Evolutionary conservation across 2,797 vertebrate species (phyloP).

Genomic region (Dendrocincla fuliginosa): DNA sequence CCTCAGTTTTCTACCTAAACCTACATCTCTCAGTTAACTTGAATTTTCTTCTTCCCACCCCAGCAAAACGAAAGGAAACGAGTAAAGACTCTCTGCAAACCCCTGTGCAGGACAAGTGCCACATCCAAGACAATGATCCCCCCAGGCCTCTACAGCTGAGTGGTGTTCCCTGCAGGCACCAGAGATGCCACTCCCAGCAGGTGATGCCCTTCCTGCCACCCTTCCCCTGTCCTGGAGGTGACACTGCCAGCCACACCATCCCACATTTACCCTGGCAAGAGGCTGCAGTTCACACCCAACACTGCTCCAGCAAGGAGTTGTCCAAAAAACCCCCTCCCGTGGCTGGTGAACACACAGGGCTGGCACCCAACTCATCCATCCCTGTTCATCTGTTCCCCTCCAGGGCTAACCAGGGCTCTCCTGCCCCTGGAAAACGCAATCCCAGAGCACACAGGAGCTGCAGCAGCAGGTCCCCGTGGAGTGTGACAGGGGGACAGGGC

Average conservation of each 20-base stretch:
- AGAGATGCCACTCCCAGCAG: not conserved
- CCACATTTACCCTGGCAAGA: not conserved
- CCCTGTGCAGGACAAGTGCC: not conserved
- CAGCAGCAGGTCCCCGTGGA: fast-evolving
- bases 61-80: not conserved
- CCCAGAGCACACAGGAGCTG: not conserved
- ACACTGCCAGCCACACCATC: not conserved
- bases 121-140: not conserved
- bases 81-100: not conserved
- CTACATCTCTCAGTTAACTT: not conserved
- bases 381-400: not conserved
- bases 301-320: not conserved
- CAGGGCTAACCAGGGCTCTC: not conserved
- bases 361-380: not conserved
- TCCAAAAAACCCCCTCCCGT: fast-evolving
- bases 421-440: not conserved
- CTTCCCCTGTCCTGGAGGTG: not conserved
- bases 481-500: not conserved
- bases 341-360: not conserved
- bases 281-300: not conserved
- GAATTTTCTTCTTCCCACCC: not conserved
- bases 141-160: not conserved
- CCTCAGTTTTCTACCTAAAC: not conserved
- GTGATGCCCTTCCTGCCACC: not conserved
- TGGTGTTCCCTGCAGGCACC: not conserved